phyloP scores from a whole-genome alignment of 2,888 invertebrate species.

The Zhuqinia jingwanae region DNA sequence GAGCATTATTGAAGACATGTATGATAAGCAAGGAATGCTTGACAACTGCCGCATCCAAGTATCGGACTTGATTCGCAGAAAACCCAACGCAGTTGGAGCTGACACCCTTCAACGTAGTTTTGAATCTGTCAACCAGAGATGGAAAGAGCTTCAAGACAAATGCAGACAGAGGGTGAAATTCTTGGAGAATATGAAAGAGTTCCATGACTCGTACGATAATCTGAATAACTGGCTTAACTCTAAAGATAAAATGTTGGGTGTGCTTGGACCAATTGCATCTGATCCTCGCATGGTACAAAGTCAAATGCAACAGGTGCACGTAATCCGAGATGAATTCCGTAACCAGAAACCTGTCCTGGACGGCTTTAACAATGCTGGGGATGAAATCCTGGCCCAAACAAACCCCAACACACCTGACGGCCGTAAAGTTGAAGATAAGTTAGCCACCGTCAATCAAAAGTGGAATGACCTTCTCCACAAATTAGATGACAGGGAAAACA shows the following conservation, averaged over 20 bases:
- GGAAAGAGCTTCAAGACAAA: slow-evolving; percentile 92
- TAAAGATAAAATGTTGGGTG: slow-evolving; percentile 97
- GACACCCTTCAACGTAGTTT: slow-evolving; percentile 92
- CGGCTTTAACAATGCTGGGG: slow-evolving; percentile 91
- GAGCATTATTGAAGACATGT: too few species aligned
- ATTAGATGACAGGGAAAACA: slow-evolving; percentile 93
- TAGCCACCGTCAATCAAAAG: slow-evolving; percentile 83
- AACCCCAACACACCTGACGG: slow-evolving; percentile 84
- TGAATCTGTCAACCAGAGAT: slow-evolving; percentile 90
- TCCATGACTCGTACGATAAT: slow-evolving; percentile 93
- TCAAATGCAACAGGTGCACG: slow-evolving; percentile 94
- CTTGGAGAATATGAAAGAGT: slow-evolving; percentile 90
- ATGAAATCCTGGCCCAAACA: slow-evolving; percentile 86
- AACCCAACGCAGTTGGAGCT: slow-evolving; percentile 91
- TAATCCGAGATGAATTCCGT: slow-evolving; percentile 96
- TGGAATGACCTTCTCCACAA: slow-evolving; percentile 92
- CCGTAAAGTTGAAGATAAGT: slow-evolving; percentile 86
- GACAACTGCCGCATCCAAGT: slow-evolving; percentile 95
- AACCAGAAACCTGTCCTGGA: slow-evolving; percentile 94
- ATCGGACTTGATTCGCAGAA: slow-evolving; percentile 91
- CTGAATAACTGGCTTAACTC: slow-evolving; percentile 96
- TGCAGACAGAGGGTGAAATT: slow-evolving; percentile 87
- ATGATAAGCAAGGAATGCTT: slow-evolving; percentile 93
- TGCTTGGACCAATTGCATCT: slow-evolving; percentile 96
- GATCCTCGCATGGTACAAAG: slow-evolving; percentile 96